Percentiles rank a stretch among this genome's conserved stretches.
Conservation (phyloP, 2,888 invertebrate genomes). For the Drosophila tanythrix region DNA sequence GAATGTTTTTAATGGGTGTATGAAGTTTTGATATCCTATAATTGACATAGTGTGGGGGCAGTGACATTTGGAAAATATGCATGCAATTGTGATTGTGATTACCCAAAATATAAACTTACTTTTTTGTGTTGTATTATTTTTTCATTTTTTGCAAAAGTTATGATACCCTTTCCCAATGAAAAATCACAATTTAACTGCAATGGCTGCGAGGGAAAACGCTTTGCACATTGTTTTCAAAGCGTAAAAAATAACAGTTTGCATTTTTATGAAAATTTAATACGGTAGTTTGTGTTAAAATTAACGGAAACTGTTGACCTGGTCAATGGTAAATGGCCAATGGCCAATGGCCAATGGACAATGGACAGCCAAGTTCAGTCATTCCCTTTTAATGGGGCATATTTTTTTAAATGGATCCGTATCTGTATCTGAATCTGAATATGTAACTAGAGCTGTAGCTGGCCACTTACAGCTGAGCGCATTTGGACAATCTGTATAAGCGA, state of each 20-base stretch:
- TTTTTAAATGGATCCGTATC: conserved; percentile 18
- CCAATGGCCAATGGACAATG: conserved; percentile 23
- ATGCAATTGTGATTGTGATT: neutral
- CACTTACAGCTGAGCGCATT: conserved; percentile 70
- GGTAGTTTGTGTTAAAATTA: conserved; percentile 61
- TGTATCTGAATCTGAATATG: conserved; percentile 18
- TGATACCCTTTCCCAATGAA: neutral
- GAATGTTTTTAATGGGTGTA: neutral
- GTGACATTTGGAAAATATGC: neutral
- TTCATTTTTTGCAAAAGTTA: neutral
- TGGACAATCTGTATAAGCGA: conserved; percentile 66
- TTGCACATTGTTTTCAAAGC: conserved; percentile 34
- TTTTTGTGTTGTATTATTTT: neutral
- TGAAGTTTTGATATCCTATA: conserved; percentile 19
- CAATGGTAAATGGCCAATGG: conserved; percentile 42
- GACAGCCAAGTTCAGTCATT: conserved; percentile 8
- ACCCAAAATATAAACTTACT: neutral
- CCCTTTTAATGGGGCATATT: conserved; percentile 5
- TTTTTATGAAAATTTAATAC: conserved; percentile 51
- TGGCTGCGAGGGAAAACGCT: conserved; percentile 2
- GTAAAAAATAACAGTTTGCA: conserved; percentile 49
- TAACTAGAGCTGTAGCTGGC: conserved; percentile 40
- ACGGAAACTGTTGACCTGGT: conserved; percentile 42
- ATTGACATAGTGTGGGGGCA: neutral
- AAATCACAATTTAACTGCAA: neutral